Base-by-base conservation (phyloP, 2,888 invertebrate genomes). In the Phalera bucephala region DNA sequence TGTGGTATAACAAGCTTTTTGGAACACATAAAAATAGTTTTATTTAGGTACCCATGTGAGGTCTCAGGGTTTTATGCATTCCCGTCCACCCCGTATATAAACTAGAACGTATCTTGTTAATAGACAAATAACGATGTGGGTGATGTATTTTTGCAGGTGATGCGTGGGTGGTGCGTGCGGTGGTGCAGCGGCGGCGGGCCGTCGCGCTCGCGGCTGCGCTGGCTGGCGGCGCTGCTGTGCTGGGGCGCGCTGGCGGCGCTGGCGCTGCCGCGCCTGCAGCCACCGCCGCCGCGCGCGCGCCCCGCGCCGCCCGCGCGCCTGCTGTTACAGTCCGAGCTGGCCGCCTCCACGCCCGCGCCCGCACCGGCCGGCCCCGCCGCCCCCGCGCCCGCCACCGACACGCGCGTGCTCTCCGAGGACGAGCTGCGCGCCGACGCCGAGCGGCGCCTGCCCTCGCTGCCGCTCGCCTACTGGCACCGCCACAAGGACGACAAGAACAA, bases 391-490 rank as follows among this genome's bases (percentile, higher is more conserved):
- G 60, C 68, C 56, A 65, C 72, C 9, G 80, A 82, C 72, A 50
- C 78, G 44, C 76, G 83, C 56, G 76, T 77, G 43, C 76, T 80
- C 36, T 90, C 92, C 33, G 96, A 97, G 72, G 95, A 94, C 36
- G 93, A 94, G 72, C 88, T 95, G 50, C 93, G 95, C 33, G 93
- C 92, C 38, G 95, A 96, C 69, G 94, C 96, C 37, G 95, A 95
- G 75, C 92, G 93, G 8, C 91, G 94, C 22, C 91, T 96, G 69
- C 96, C 97, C 3, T 96, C 95, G 55, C 89, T 97, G 23, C 97
- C 97, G 2, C 93, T 96, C 30, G 93, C 93, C 39, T 96, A 96
- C 79, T 97, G 96, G 96, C 94, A 93, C 72, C 93, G 93, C 53
- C 94, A 95, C 72, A 95, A 94, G 70, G 93, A 95, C 71, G 94